Evolutionary conservation across 2,888 invertebrate genomes (phyloP).

Genomic region (Eupsilia transversa): DNA sequence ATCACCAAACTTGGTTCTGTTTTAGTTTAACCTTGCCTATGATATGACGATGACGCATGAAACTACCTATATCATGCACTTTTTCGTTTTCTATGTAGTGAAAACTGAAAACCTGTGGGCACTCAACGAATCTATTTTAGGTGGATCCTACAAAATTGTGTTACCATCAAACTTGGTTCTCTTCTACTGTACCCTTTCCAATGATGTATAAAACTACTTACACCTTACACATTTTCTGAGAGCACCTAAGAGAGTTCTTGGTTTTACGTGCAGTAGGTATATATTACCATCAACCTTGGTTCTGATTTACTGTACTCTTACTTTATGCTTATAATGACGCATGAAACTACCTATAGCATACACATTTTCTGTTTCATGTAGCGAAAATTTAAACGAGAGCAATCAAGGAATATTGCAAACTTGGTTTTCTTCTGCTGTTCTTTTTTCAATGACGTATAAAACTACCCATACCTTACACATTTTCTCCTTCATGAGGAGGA

Average conservation of each 20-base stretch:
- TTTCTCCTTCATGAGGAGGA: neutral
- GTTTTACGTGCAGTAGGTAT: neutral
- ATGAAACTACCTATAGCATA: neutral
- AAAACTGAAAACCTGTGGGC: too few species aligned
- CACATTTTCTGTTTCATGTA: neutral
- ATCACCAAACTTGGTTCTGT: constrained; percentile 1
- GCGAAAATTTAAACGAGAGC: neutral
- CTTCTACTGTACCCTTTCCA: neutral
- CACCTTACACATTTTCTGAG: constrained; percentile 11
- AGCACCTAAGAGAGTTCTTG: neutral
- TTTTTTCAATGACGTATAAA: too few species aligned
- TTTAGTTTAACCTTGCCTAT: neutral
- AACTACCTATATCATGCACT: neutral
- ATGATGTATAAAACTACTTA: too few species aligned
- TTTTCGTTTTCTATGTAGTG: constrained; percentile 3
- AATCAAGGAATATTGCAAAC: neutral
- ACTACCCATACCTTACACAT: neutral
- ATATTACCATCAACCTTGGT: neutral
- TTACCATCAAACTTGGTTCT: neutral
- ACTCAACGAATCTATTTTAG: too few species aligned
- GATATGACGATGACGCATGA: too few species aligned
- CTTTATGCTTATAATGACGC: neutral
- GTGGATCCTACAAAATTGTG: neutral
- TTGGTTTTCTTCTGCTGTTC: neutral
- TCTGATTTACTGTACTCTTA: neutral